A percentile compares a stretch with the other conserved stretches of the same genome.
These are phyloP conservation scores for Cylas formicarius DNA, from an alignment of 1,140 invertebrate genomes.

Conservation along the genomic window DNA sequence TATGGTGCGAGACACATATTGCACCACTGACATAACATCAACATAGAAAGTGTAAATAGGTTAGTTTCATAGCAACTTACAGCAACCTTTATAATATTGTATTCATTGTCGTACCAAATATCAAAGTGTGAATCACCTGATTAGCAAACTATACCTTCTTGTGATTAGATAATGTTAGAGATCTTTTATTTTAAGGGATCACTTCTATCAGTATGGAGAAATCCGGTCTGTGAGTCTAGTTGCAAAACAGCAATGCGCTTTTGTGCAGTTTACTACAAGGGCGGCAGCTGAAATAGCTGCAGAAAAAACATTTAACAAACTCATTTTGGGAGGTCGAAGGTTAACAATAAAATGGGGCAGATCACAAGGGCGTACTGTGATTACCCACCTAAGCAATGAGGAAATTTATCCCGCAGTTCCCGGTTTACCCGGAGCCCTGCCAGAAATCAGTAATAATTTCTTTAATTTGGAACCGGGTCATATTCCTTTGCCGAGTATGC, in stretches of 20 bases:
- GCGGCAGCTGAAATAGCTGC: constrained; percentile 86
- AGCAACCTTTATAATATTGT: no score
- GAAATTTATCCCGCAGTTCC: constrained; percentile 74
- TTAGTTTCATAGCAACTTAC: no score
- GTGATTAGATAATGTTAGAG: constrained; percentile 27
- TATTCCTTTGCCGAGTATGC: constrained; percentile 44
- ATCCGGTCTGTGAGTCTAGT: constrained; percentile 90
- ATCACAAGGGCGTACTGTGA: constrained; percentile 54
- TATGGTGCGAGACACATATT: no score
- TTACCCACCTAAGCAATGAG: constrained; percentile 31
- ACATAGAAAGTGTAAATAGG: no score
- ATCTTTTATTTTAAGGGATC: constrained; percentile 57
- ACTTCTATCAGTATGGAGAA: constrained; percentile 99
- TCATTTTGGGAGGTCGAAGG: constrained; percentile 78
- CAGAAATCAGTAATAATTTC: constrained; percentile 71
- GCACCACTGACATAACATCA: no score
- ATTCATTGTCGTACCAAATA: no score
- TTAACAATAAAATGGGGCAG: constrained; percentile 96
- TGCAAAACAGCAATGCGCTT: constrained; percentile 91
- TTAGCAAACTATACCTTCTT: no score
- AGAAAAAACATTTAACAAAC: constrained; percentile 93
- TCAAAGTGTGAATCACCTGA: no score
- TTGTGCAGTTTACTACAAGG: constrained; percentile 92
- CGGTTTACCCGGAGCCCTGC: constrained; percentile 74
- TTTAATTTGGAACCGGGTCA: constrained; percentile 64